Percentiles rank a stretch among this genome's conserved stretches.
phyloP scores from a whole-genome alignment of 2,888 invertebrate genomes.

The Drosophila bunnanda region DNA sequence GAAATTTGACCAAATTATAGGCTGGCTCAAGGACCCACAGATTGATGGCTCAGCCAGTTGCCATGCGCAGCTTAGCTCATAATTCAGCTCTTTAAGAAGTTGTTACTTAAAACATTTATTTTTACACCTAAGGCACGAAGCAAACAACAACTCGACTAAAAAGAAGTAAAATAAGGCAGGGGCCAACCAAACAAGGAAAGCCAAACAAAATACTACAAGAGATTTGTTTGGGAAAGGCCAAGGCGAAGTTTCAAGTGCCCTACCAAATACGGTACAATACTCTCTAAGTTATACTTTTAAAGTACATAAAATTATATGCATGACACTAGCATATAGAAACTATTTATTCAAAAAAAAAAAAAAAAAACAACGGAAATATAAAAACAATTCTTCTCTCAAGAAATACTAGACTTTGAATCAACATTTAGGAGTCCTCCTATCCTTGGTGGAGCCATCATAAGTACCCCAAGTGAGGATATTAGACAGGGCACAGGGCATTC shows the following conservation, averaged over 20 bases:
- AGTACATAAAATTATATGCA: no score
- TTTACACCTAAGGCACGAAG: slow-evolving; percentile 81
- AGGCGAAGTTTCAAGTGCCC: background rate
- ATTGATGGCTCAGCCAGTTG: slow-evolving; percentile 11
- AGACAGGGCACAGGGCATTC: slow-evolving; percentile 44
- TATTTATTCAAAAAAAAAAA: no score
- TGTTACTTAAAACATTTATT: slow-evolving; percentile 81
- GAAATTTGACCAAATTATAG: slow-evolving; percentile 82
- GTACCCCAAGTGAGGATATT: slow-evolving; percentile 7
- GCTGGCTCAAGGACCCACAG: slow-evolving; percentile 34
- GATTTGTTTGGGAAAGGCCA: slow-evolving; percentile 1
- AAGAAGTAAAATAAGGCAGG: slow-evolving; percentile 15
- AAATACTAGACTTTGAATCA: background rate
- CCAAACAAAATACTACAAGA: slow-evolving; percentile 14
- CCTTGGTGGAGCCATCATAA: background rate
- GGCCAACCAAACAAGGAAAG: slow-evolving; percentile 19
- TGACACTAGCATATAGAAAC: no score
- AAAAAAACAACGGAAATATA: no score
- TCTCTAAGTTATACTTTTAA: background rate
- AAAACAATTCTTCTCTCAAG: no score
- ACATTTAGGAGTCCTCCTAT: background rate
- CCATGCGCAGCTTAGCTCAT: slow-evolving; percentile 50
- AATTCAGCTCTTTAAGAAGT: slow-evolving; percentile 78
- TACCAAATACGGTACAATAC: background rate
- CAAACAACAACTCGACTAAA: slow-evolving; percentile 30